A percentile compares a stretch with the other conserved stretches of the same genome.
Evolutionary conservation across 2,888 invertebrate species (phyloP).

Genomic region (Tachystola acroxantha): DNA sequence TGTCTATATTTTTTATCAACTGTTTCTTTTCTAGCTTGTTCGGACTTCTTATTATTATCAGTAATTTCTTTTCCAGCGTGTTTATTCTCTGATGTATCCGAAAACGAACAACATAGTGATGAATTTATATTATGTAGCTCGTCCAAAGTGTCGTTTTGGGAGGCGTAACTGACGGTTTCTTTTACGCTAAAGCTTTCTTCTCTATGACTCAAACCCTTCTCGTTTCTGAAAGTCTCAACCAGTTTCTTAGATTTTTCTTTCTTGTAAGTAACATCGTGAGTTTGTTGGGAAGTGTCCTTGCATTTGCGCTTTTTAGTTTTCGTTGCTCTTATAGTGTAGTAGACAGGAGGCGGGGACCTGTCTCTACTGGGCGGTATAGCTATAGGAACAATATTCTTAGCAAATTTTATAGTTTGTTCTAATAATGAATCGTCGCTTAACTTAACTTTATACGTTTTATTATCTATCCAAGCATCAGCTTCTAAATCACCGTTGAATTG

Average conservation of each 20-base stretch:
- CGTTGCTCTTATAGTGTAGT: slow-evolving; percentile 51
- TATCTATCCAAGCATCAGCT: slow-evolving; percentile 18
- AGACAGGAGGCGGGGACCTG: slow-evolving; percentile 31
- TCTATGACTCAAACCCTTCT: slow-evolving; percentile 22
- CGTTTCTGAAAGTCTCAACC: slow-evolving; percentile 32
- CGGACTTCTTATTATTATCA: too few relatives aligned
- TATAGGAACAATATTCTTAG: slow-evolving; percentile 52
- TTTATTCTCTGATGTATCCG: slow-evolving; percentile 52
- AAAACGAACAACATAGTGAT: slow-evolving; percentile 49
- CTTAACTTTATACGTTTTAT: slow-evolving; percentile 18
- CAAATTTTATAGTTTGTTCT: slow-evolving; percentile 54
- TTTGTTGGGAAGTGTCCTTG: slow-evolving; percentile 15
- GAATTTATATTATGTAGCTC: slow-evolving; percentile 55
- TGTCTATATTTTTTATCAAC: slow-evolving; percentile 21
- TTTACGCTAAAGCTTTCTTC: slow-evolving; percentile 35
- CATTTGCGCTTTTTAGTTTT: slow-evolving; percentile 33
- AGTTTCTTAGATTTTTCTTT: slow-evolving; percentile 34
- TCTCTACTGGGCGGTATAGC: slow-evolving; percentile 42
- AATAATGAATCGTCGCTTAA: slow-evolving; percentile 33
- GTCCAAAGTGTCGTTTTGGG: slow-evolving; percentile 51
- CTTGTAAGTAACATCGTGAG: slow-evolving; percentile 23
- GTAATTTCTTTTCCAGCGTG: slow-evolving; percentile 25
- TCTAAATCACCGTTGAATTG: slow-evolving; percentile 27
- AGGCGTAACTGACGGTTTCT: slow-evolving; percentile 42
- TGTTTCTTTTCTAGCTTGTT: slow-evolving; percentile 28